phyloP scores from a whole-genome alignment of 2,797 vertebrate species.

The Tympanoctomys barrerae region DNA sequence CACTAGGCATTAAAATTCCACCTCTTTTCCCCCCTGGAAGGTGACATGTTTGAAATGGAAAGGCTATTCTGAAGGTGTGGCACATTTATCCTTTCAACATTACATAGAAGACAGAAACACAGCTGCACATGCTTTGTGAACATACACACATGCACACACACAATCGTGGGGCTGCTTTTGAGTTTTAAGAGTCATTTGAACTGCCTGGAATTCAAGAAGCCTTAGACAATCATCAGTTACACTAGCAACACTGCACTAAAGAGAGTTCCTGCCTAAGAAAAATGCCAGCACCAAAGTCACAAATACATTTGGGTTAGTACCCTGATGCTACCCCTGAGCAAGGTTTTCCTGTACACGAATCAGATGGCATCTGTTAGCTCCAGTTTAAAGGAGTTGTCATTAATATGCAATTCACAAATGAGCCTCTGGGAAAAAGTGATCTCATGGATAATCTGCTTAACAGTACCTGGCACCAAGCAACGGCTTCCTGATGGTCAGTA shows the following conservation, averaged over 20 bases:
- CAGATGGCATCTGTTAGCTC: conserved; percentile 5
- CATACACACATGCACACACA: not conserved
- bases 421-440: not conserved
- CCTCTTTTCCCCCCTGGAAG: not conserved
- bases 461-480: not conserved
- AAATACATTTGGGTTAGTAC: conserved; percentile 46
- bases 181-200: not conserved
- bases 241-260: not conserved
- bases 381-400: not conserved
- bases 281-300: not conserved
- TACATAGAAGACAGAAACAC: not conserved
- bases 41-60: not conserved
- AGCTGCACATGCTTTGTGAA: too few species aligned
- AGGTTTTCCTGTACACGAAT: conserved; percentile 32
- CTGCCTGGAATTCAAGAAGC: not conserved
- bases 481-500: not conserved
- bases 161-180: not conserved
- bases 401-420: not conserved
- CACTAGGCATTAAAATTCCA: conserved; percentile 20
- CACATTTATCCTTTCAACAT: not conserved
- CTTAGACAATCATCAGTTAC: not conserved
- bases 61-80: not conserved
- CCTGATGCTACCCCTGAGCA: conserved; percentile 59
- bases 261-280: not conserved
- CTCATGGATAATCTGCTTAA: not conserved